Conservation (phyloP, 2,797 vertebrate species). For the Anguilla marmorata region DNA sequence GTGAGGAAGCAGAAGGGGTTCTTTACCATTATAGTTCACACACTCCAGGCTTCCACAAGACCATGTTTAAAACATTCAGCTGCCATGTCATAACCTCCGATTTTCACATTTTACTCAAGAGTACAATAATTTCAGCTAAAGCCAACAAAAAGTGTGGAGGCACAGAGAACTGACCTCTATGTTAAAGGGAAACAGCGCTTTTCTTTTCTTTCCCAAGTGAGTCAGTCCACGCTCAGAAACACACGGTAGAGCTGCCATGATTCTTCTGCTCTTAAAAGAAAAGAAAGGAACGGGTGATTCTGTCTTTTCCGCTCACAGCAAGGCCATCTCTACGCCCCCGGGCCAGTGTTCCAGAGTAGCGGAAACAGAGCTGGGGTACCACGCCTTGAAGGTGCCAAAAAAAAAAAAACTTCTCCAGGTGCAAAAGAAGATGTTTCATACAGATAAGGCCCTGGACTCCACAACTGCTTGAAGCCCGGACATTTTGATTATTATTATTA, state of each 20-base stretch:
- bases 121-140: neutral
- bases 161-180: neutral
- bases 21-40: neutral
- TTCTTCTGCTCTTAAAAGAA: neutral
- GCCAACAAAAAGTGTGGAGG: neutral
- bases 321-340: neutral
- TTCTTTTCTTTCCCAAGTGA: neutral
- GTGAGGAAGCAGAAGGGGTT: no score
- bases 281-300: neutral
- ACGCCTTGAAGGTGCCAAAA: neutral
- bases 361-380: neutral
- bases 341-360: neutral
- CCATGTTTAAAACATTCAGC: constrained; percentile 1
- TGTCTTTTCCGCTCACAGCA: neutral
- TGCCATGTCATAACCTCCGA: neutral
- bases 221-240: neutral
- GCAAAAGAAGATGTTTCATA: neutral
- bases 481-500: neutral
- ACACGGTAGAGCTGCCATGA: neutral
- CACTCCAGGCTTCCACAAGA: neutral
- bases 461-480: neutral
- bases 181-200: neutral
- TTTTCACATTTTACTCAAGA: neutral
- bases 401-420: neutral
- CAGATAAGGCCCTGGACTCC: neutral